phyloP scores from a whole-genome alignment of 2,888 invertebrate species.

The Coecobrya sp. region DNA sequence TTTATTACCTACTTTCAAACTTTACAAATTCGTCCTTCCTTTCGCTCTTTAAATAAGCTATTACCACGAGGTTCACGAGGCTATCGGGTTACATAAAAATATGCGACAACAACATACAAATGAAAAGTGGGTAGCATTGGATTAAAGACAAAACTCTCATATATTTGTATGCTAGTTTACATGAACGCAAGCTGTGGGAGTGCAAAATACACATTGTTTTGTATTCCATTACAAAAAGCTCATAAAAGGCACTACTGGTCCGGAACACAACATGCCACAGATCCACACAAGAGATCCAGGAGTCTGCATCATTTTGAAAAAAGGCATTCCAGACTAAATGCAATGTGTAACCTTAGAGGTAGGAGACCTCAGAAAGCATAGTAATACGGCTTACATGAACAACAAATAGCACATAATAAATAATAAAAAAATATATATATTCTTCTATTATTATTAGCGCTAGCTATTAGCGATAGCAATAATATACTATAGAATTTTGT shows the following conservation, averaged over 20 bases:
- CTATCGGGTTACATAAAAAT: not conserved
- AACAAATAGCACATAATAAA: not conserved
- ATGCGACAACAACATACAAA: not conserved
- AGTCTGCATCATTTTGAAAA: not conserved
- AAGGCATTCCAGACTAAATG: not conserved
- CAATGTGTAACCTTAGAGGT: not conserved
- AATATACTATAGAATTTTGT: not conserved
- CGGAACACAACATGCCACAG: not conserved
- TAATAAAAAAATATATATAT: not conserved
- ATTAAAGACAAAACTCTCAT: not conserved
- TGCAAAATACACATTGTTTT: not conserved
- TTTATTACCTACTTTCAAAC: conserved; percentile 20
- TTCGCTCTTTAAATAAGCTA: not conserved
- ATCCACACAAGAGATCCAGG: not conserved
- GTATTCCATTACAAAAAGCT: not conserved
- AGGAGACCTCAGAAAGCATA: not conserved
- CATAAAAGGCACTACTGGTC: not conserved
- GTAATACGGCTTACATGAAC: not conserved
- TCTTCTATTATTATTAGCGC: not conserved
- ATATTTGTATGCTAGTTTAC: not conserved
- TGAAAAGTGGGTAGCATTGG: not conserved
- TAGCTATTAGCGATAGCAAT: not conserved
- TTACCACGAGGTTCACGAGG: not conserved
- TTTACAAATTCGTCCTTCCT: conserved; percentile 2
- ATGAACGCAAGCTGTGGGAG: not conserved